Evolutionary conservation across 2,888 invertebrate genomes (phyloP), one percentile per base, ranked within the genome.

Genomic region (Dione juno): DNA sequence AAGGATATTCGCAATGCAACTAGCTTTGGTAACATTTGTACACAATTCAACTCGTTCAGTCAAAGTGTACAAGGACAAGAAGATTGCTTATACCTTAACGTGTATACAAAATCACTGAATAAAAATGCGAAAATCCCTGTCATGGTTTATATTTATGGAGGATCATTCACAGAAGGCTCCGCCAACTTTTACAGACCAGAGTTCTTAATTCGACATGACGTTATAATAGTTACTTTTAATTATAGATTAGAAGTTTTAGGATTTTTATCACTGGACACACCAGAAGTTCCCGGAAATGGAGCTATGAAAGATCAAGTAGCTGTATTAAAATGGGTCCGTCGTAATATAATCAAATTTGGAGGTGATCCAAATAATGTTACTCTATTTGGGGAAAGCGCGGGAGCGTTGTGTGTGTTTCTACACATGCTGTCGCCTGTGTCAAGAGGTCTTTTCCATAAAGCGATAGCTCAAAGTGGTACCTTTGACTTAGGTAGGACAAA

Each of bases 141-240:
- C 5, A 86, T 93, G 84, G 86, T 93, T 0, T 92, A 82, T 75
- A 85, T 93, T 63, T 90, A 93, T 69, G 92, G 90, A 3, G 93
- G 93, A 1, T 86, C 81, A 5, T 92, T 82, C 70, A 78, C 83
- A 69, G 82, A 82, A 7, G 91, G 92, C 1, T 87, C 88, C 0
- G 89, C 88, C 5, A 79, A 84, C 54, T 75, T 79, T 1, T 86
- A 83, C 41, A 88, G 90, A 1, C 88, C 92, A 11, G 84, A 88
- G 70, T 86, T 85, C 71, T 77, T 93, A 3, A 77, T 93, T 64
- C 82, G 83, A 68, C 86, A 90, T 52, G 83, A 90, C 71, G 85
- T 91, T 2, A 82, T 92, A 13, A 69, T 92, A 48, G 92, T 92
- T 0, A 92, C 93, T 1, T 74, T 92, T 1, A 93, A 92, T 76